These are phyloP conservation scores for Trichogramma dendrolimi DNA, from an alignment of 2,888 invertebrate species.

Conservation along the genomic window DNA sequence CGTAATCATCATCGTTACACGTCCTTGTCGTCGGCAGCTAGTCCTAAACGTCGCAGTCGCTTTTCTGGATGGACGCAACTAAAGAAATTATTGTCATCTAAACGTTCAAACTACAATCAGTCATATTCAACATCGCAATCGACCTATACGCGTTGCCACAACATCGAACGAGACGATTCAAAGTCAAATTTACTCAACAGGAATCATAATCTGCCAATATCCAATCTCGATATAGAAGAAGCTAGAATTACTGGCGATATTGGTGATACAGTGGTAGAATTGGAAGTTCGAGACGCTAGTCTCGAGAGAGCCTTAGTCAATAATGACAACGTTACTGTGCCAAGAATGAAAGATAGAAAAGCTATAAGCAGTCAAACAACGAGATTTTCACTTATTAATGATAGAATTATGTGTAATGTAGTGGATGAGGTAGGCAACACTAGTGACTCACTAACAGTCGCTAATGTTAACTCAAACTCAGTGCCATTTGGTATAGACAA, in stretches of 20 bases:
- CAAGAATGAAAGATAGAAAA: too few relatives aligned
- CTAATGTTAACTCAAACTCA: conserved; percentile 39
- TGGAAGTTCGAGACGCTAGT: too few relatives aligned
- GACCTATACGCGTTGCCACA: conserved; percentile 42
- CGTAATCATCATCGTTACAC: conserved; percentile 33
- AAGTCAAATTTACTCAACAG: conserved; percentile 45
- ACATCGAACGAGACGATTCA: conserved; percentile 44
- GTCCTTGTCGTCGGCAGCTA: conserved; percentile 29
- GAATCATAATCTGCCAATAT: conserved; percentile 30
- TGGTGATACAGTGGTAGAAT: too few relatives aligned
- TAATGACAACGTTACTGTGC: too few relatives aligned
- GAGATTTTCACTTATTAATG: conserved; percentile 80
- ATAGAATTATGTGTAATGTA: conserved; percentile 74
- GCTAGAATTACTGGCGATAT: too few relatives aligned
- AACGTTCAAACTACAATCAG: conserved; percentile 35
- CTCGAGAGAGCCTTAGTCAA: too few relatives aligned
- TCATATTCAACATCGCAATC: conserved; percentile 11
- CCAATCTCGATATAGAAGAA: too few relatives aligned
- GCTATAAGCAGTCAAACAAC: conserved; percentile 38
- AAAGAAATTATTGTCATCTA: conserved; percentile 51
- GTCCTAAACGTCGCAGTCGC: conserved; percentile 36
- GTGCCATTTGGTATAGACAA: conserved; percentile 48
- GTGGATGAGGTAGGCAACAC: conserved; percentile 51
- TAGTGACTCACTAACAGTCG: conserved; percentile 18
- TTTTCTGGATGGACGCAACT: conserved; percentile 56